phyloP scores from a whole-genome alignment of 2,113 vertebrate genomes.

The Notarius lentiginosus region DNA sequence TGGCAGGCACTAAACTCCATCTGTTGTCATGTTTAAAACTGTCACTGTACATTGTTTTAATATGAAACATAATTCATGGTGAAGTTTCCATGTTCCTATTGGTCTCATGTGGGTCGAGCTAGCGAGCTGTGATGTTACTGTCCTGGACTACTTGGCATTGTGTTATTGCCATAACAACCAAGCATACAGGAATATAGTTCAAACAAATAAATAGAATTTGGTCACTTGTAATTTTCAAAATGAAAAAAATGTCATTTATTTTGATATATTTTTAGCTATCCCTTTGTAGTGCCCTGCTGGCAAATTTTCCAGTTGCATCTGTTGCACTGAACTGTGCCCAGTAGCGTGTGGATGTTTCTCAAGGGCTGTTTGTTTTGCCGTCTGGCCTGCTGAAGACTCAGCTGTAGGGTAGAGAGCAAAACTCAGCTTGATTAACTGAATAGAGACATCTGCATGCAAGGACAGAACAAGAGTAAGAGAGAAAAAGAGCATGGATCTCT shows the following conservation, averaged over 20 bases:
- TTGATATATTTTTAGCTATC: not conserved
- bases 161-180: not conserved
- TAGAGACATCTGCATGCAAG: conserved; percentile 37
- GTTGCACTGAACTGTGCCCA: not conserved
- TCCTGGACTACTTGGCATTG: not conserved
- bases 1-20: not conserved
- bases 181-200: not conserved
- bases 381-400: conserved; percentile 13
- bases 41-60: not conserved
- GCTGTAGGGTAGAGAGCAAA: conserved; percentile 32
- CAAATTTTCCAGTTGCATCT: not conserved
- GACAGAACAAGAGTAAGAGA: conserved; percentile 5
- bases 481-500: conserved; percentile 33
- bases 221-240: not conserved
- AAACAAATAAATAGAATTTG: not conserved
- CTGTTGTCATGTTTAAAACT: not conserved
- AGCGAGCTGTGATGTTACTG: not conserved
- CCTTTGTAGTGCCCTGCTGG: conserved; percentile 1
- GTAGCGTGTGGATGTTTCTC: conserved; percentile 13
- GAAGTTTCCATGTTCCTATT: not conserved
- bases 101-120: not conserved
- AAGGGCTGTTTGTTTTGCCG: conserved; percentile 10
- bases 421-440: conserved; percentile 34
- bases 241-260: not conserved
- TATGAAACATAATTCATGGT: not conserved